Evolutionary conservation across 2,888 invertebrate genomes (phyloP).

Genomic region (Tachina fera): DNA sequence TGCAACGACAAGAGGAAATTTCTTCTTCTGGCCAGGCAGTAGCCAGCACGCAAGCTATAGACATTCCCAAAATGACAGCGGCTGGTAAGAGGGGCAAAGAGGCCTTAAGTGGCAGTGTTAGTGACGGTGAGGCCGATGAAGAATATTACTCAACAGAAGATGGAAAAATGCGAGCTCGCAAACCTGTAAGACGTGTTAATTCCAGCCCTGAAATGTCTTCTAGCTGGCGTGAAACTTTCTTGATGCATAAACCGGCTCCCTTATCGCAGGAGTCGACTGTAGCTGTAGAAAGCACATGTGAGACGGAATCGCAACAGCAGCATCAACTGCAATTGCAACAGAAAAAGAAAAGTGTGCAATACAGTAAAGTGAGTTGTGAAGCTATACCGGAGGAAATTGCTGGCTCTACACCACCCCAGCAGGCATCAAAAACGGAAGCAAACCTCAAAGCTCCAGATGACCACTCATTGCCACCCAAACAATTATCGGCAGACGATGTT

Average conservation of each 20-base stretch:
- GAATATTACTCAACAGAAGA: constrained; percentile 83
- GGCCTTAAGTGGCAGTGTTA: constrained; percentile 81
- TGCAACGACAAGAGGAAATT: constrained; percentile 82
- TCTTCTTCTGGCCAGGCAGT: constrained; percentile 82
- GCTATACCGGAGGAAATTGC: constrained; percentile 95
- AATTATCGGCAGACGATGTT: constrained; percentile 82
- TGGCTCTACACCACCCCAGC: constrained; percentile 88
- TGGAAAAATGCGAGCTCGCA: constrained; percentile 85
- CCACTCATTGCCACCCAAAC: constrained; percentile 79
- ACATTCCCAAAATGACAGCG: constrained; percentile 84
- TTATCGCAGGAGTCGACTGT: constrained; percentile 80
- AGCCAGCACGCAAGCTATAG: constrained; percentile 85
- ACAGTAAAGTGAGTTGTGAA: constrained; percentile 92
- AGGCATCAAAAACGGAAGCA: constrained; percentile 68
- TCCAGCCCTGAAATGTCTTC: constrained; percentile 97
- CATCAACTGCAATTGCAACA: constrained; percentile 76
- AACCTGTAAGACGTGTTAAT: constrained; percentile 94
- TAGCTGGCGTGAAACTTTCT: constrained; percentile 90
- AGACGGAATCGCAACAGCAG: constrained; percentile 58
- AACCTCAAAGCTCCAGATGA: constrained; percentile 61
- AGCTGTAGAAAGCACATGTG: constrained; percentile 15
- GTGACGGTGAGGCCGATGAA: constrained; percentile 83
- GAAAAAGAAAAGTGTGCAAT: constrained; percentile 85
- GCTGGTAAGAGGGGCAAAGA: constrained; percentile 78
- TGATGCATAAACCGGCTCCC: constrained; percentile 80